Conservation (phyloP, 1,140 invertebrate species). For the Copidosoma floridanum region DNA sequence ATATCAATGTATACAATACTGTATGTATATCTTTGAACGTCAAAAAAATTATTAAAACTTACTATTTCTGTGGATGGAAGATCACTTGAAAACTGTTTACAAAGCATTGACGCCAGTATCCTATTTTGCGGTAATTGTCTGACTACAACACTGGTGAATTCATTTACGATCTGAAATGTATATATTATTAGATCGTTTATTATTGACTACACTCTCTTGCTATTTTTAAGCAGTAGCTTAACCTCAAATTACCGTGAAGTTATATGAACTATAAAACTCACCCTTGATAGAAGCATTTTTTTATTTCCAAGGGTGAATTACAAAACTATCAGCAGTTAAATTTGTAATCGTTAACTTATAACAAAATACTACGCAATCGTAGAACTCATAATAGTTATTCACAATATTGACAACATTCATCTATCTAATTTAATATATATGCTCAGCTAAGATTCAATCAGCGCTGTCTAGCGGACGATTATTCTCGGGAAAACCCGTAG, state of each 20-base stretch:
- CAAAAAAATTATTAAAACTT: not conserved
- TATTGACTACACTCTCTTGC: not conserved
- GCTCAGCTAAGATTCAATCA: too few species aligned
- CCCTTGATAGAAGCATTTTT: slow-evolving; percentile 35
- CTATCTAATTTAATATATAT: too few species aligned
- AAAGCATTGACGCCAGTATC: not conserved
- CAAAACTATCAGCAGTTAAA: too few species aligned
- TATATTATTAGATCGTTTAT: not conserved
- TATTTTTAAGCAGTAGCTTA: slow-evolving; percentile 2
- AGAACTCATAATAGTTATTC: too few species aligned
- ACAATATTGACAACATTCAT: too few species aligned
- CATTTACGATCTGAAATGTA: not conserved
- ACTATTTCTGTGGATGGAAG: slow-evolving; percentile 7
- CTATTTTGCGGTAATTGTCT: not conserved
- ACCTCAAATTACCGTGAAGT: slow-evolving; percentile 16
- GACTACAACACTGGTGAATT: not conserved
- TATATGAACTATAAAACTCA: slow-evolving; percentile 14
- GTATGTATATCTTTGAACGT: slow-evolving; percentile 1
- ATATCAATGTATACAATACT: not conserved
- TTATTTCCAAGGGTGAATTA: not conserved
- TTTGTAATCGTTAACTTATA: too few species aligned
- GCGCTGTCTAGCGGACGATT: too few species aligned
- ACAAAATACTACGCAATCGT: too few species aligned
- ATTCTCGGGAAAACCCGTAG: too few species aligned
- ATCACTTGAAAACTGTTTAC: slow-evolving; percentile 12